Evolutionary conservation across 2,113 vertebrate genomes (phyloP), one percentile per base, ranked within the genome.

Genomic region (Myiozetetes cayanensis): DNA sequence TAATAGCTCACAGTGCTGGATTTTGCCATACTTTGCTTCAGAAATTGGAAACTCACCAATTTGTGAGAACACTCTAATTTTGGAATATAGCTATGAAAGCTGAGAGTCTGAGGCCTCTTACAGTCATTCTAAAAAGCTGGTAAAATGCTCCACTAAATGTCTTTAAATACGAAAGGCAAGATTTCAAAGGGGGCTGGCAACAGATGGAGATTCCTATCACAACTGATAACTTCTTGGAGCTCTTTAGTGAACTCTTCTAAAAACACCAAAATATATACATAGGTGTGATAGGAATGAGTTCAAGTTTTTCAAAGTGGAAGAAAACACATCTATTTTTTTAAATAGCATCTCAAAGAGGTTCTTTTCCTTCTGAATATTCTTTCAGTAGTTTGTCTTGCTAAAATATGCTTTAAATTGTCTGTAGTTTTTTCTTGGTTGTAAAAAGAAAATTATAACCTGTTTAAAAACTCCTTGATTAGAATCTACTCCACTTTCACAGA

Each of bases 21-120:
- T 82, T 89, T 94, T 68, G 66, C 49, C 70, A 22, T 53, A 30
- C 24, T 89, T 93, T 65, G 25, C 82, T 89, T 89, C 63, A 77
- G 37, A 94, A 95, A 39, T 30, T 97, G 90, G 94, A 93, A 94
- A 84, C 14, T 39, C 0, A 8, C 83, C 91, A 92, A 4, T 74
- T 88, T 21, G 4, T 84, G 72, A 94, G 83, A 93, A 77, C 63
- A 85, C 9, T 82, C 82, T 89, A 77, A 77, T 90, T 97, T 81
- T 94, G 86, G 86, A 90, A 63, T 75, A 92, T 5, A 78, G 70
- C 58, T 91, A 66, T 76, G 81, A 94, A 95, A 96, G 37, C 74
- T 85, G 93, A 92, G 85, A 87, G 22, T 72, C 65, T 81, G 80
- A 95, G 89, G 58, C 81, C 93, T 95, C 77, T 94, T 85, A 92